Base-by-base conservation (phyloP, 2,888 invertebrate species). In the Choreutis nemorana region DNA sequence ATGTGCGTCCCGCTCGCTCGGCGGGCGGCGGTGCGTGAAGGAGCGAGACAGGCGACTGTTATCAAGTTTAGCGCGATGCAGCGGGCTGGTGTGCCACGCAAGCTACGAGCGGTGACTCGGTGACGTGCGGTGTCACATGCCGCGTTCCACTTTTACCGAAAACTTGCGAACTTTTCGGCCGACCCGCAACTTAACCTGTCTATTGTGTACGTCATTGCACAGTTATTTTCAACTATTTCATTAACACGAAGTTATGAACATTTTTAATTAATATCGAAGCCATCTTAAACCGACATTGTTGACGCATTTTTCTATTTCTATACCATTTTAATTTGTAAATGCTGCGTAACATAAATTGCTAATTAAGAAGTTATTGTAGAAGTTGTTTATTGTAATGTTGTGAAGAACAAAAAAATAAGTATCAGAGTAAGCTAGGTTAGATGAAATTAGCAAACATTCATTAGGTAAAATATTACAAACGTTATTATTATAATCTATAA, bases 41-140 rank as follows among this genome's bases (percentile, higher is more conserved):
- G 52, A 68, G 36, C 24, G 59, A 54, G 65, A 40, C 16, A 29
- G 38, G 8, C 36, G 41, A 48, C 31, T 34, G 44, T 44, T 49
- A 39, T 50, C 50, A 34, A n/a, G 18, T 25, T 30, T 25, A 29
- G 22, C 18, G 27, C 20, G 23, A 27, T 13, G 10, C 29, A 30
- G 31, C 35, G 30, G 29, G 46, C 40, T 61, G 63, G 50, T 40
- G 49, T 55, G 67, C 70, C 72, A 71, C 70, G 50, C 48, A 46
- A 39, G n/a, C n/a, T n/a, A 61, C 66, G 48, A 55, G 47, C 55
- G 60, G 47, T 67, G 72, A 73, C 66, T 67, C 55, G 58, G 59
- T 56, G 42, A 33, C 48, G 7, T 13, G 51, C 47, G 48, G 47
- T 48, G 51, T 35, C 30, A 32, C 34, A 32, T 47, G 40, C 38